These are phyloP conservation scores for Trachelus tabidus DNA, from an alignment of 2,888 invertebrate species.

Conservation along the genomic window DNA sequence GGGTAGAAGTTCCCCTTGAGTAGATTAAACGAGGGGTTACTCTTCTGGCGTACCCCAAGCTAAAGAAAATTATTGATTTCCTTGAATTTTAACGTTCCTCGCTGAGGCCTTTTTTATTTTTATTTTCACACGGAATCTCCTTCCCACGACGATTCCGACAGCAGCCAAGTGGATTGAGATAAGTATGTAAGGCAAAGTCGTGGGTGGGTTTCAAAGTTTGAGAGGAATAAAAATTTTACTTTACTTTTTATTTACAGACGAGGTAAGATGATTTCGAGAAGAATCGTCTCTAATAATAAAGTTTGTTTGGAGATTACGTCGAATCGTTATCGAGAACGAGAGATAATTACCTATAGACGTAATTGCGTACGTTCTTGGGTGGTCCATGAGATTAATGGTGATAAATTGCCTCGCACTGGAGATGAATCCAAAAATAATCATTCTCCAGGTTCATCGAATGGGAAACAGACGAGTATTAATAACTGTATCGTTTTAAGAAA, in stretches of 20 bases:
- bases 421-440: neutral
- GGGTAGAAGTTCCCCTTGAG: constrained; percentile 1
- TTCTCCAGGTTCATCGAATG: neutral
- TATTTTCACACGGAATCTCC: neutral
- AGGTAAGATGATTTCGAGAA: neutral
- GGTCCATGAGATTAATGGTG: neutral
- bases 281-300: neutral
- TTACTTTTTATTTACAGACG: neutral
- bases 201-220: neutral
- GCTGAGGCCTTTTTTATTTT: neutral
- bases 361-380: neutral
- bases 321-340: neutral
- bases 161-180: neutral
- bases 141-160: neutral
- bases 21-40: neutral
- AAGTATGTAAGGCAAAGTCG: neutral
- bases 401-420: neutral
- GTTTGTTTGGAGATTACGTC: neutral
- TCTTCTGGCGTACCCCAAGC: neutral
- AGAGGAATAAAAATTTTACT: neutral
- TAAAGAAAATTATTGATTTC: constrained; percentile 2
- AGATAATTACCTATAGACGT: neutral
- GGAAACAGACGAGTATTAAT: neutral
- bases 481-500: neutral
- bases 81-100: neutral